Conservation (phyloP, 2,113 vertebrate genomes). For the Eptesicus fuscus region DNA sequence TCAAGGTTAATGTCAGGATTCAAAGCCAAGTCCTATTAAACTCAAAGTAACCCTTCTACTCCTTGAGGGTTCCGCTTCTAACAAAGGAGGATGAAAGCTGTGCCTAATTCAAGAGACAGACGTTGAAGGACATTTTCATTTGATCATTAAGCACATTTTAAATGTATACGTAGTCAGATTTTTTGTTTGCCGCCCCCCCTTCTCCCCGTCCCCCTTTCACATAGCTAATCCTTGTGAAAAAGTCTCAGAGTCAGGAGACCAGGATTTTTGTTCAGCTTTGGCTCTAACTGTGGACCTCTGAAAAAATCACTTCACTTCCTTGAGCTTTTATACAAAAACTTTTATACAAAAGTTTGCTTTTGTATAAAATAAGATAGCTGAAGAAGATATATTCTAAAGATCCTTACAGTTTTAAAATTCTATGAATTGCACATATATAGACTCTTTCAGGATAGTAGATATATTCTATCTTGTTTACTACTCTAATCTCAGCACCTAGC, state of each 20-base stretch:
- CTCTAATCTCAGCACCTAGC: constrained; percentile 26
- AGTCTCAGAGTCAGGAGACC: not conserved
- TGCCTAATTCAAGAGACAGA: constrained; percentile 23
- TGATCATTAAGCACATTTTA: constrained; percentile 25
- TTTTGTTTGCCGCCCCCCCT: not conserved
- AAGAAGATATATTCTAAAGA: not conserved
- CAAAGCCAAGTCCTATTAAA: not conserved
- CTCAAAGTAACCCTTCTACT: not conserved
- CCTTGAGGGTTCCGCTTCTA: not conserved
- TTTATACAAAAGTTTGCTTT: not conserved
- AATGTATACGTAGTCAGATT: not conserved
- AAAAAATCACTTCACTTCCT: not conserved
- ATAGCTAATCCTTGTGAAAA: not conserved
- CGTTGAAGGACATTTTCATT: constrained; percentile 30
- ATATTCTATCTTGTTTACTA: not conserved
- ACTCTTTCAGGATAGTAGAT: not conserved
- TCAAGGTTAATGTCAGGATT: constrained; percentile 19
- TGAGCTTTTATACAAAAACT: not conserved
- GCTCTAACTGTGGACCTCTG: not conserved
- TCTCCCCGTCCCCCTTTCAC: not conserved
- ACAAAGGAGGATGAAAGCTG: not conserved
- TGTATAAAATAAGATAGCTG: not conserved
- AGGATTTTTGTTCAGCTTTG: constrained; percentile 9
- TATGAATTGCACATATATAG: not conserved
- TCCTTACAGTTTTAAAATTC: not conserved